Conservation (phyloP, 2,113 vertebrate species). For the Sardina pilchardus region DNA sequence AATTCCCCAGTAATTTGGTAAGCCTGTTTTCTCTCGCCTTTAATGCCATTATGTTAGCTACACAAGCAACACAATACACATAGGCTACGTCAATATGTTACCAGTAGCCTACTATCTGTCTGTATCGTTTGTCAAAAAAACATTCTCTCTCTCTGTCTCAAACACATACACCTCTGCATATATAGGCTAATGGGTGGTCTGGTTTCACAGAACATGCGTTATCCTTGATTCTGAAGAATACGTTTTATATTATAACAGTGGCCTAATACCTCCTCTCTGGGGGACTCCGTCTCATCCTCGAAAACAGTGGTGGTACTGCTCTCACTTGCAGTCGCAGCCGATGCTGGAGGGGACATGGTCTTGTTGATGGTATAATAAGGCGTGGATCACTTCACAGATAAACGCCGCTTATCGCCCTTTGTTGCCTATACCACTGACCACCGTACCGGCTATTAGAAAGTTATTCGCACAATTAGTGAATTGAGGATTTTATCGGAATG, state of each 20-base stretch:
- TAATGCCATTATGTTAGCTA: background rate
- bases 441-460: background rate
- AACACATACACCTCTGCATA: background rate
- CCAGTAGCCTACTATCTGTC: background rate
- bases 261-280: constrained; percentile 70
- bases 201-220: background rate
- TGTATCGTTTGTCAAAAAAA: background rate
- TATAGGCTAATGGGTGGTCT: background rate
- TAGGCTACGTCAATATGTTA: background rate
- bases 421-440: background rate
- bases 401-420: background rate
- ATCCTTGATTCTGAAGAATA: background rate
- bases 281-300: constrained; percentile 69
- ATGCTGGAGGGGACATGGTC: constrained; percentile 71
- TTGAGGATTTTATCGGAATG: background rate
- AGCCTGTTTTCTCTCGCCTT: background rate
- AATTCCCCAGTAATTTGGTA: background rate
- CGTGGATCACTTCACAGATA: constrained; percentile 48
- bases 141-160: background rate
- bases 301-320: constrained; percentile 67
- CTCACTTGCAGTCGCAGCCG: constrained; percentile 70
- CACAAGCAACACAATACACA: background rate
- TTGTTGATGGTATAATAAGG: constrained; percentile 46
- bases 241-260: background rate
- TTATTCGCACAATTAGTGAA: background rate